phyloP scores from a whole-genome alignment of 1,140 invertebrate species.

The Phthorimaea operculella region DNA sequence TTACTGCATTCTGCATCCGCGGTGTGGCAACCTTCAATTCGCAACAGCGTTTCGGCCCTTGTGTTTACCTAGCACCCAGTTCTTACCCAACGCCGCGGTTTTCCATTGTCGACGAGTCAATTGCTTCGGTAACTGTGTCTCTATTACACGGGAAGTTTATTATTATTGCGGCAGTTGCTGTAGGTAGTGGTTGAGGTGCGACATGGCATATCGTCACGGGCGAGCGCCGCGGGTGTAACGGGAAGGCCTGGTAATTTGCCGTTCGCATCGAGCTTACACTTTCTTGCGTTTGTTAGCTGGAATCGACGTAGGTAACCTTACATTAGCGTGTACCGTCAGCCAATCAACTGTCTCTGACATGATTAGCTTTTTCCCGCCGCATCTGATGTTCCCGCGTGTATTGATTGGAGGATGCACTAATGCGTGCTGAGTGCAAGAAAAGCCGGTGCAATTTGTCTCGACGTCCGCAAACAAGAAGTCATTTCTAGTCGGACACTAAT shows the following conservation, averaged over 20 bases:
- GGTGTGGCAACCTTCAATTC: too few species aligned
- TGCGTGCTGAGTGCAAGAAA: too few species aligned
- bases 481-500: too few species aligned
- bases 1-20: too few species aligned
- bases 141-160: conserved; percentile 41
- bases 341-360: neutral
- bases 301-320: neutral
- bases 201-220: conserved; percentile 48
- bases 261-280: conserved; percentile 7
- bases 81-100: conserved; percentile 19
- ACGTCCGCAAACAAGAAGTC: too few species aligned
- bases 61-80: neutral
- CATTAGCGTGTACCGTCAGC: neutral
- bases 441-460: too few species aligned
- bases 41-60: neutral
- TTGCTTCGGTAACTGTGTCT: conserved; percentile 32
- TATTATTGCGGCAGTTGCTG: neutral
- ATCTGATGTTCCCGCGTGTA: neutral
- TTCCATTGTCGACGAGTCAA: conserved; percentile 21
- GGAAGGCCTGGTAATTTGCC: conserved; percentile 42
- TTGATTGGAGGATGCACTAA: too few species aligned
- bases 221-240: conserved; percentile 50
- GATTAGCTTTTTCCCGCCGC: neutral
- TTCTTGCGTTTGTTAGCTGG: conserved; percentile 1
- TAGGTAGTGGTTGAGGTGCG: conserved; percentile 25